Conservation (phyloP, 2,797 vertebrate species). For the Diceros bicornis region DNA sequence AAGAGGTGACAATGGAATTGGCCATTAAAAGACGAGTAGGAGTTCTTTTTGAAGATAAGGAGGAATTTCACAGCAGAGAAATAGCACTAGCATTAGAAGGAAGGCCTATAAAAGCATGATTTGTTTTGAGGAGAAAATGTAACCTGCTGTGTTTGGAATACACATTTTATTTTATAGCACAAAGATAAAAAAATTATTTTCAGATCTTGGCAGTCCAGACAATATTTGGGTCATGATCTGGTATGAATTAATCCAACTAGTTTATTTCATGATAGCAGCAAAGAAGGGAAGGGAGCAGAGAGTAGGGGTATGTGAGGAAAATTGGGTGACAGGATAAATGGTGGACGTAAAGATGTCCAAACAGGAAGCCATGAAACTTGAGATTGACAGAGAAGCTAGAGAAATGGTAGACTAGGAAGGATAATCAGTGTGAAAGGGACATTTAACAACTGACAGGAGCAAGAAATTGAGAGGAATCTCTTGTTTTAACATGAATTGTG, state of each 20-base stretch:
- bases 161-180: neutral
- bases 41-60: neutral
- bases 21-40: neutral
- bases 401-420: neutral
- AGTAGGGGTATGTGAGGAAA: neutral
- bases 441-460: neutral
- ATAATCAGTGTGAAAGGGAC: neutral
- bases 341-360: neutral
- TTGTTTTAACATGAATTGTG: neutral
- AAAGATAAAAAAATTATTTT: neutral
- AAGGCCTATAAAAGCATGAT: neutral
- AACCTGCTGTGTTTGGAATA: neutral
- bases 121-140: neutral
- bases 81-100: neutral
- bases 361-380: neutral
- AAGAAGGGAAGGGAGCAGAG: neutral
- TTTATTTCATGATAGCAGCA: neutral
- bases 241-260: neutral
- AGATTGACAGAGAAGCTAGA: neutral
- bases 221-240: neutral
- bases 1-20: slow-evolving; percentile 1
- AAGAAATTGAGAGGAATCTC: neutral
- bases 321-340: neutral
- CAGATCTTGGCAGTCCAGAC: neutral
- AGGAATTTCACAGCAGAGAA: neutral